Conservation (phyloP, 2,113 vertebrate species). For the Geococcyx californianus region DNA sequence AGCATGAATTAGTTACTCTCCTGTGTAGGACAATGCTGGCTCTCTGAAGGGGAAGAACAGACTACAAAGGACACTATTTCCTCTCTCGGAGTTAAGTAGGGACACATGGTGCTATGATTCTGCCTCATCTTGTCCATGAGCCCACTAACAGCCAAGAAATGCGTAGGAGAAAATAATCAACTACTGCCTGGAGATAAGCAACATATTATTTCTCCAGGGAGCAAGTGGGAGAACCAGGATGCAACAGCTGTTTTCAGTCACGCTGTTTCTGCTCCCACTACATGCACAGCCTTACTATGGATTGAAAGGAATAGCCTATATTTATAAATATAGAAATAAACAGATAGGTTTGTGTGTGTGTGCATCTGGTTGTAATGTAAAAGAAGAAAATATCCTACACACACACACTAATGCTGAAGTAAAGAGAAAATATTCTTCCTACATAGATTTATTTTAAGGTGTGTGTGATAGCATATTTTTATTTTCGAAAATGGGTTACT, state of each 20-base stretch:
- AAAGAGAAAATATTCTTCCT: constrained; percentile 50
- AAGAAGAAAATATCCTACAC: constrained; percentile 31
- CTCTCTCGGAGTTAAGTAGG: background rate
- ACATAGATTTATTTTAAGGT: constrained; percentile 12
- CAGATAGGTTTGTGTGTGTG: background rate
- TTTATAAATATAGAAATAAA: constrained; percentile 51
- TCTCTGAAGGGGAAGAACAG: background rate
- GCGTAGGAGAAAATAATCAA: constrained; percentile 8
- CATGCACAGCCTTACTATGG: background rate
- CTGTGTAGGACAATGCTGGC: background rate
- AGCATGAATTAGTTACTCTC: constrained; percentile 31
- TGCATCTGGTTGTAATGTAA: background rate
- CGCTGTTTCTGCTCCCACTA: constrained; percentile 18
- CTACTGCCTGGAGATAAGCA: constrained; percentile 37
- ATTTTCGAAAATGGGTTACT: constrained; percentile 49
- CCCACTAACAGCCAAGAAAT: background rate
- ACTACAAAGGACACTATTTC: background rate
- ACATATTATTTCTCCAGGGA: constrained; percentile 27
- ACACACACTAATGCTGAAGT: constrained; percentile 25
- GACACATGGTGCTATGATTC: background rate
- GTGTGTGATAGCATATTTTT: constrained; percentile 1
- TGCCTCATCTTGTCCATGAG: background rate
- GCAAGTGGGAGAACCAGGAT: background rate
- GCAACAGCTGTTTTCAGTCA: constrained; percentile 48
- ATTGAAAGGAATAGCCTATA: constrained; percentile 14